Evolutionary conservation across 2,797 vertebrate genomes (phyloP).

Genomic region (Buphagus erythrorhynchus): DNA sequence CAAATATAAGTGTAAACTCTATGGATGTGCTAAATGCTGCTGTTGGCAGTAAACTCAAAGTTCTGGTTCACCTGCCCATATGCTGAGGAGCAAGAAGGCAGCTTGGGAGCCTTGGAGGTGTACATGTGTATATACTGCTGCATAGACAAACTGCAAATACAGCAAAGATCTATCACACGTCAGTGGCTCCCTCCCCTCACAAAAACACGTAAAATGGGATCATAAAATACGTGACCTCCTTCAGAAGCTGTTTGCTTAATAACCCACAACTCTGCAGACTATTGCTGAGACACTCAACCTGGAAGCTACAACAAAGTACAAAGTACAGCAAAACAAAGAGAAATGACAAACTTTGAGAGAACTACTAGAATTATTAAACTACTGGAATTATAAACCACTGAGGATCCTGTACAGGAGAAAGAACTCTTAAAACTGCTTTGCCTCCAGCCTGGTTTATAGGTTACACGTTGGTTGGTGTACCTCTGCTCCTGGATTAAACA

Average conservation of each 20-base stretch:
- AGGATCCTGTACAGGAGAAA: neutral
- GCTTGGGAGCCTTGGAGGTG: neutral
- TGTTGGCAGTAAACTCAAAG: neutral
- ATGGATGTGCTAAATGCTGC: accelerated
- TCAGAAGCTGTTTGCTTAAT: neutral
- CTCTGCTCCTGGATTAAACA: neutral
- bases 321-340: neutral
- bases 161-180: neutral
- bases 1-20: neutral
- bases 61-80: neutral
- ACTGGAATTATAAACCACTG: neutral
- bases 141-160: neutral
- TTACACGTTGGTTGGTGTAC: neutral
- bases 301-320: neutral
- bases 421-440: neutral
- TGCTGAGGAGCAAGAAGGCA: neutral
- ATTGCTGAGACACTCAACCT: neutral
- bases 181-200: neutral
- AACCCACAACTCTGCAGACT: neutral
- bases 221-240: neutral
- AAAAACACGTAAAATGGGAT: neutral
- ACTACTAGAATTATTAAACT: neutral
- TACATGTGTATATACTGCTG: neutral
- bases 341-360: neutral
- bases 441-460: neutral